phyloP scores from a whole-genome alignment of 2,797 vertebrate genomes.

The Notolabrus celidotus region DNA sequence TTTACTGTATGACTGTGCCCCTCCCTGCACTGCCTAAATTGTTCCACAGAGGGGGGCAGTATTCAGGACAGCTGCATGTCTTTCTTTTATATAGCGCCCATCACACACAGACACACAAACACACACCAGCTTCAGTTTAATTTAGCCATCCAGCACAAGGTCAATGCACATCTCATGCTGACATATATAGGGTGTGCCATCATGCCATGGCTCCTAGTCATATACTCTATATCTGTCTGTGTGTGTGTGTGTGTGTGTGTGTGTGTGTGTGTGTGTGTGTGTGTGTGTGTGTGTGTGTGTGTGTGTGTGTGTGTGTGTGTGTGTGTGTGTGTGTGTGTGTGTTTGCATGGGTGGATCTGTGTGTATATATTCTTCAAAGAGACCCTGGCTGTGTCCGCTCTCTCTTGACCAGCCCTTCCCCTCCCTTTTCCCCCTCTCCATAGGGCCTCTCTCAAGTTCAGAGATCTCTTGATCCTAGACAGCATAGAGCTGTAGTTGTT shows the following conservation, averaged over 20 bases:
- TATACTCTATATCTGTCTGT: neutral
- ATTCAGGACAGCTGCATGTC: slow-evolving; percentile 20
- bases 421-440: neutral
- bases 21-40: slow-evolving; percentile 17
- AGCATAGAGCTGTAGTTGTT: slow-evolving; percentile 8
- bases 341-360: neutral
- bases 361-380: slow-evolving; percentile 14
- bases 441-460: slow-evolving; percentile 15
- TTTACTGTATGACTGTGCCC: neutral
- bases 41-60: slow-evolving; percentile 42
- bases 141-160: slow-evolving; percentile 38
- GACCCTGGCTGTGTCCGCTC: slow-evolving; percentile 16
- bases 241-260: neutral
- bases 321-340: neutral
- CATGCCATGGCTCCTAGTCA: slow-evolving; percentile 24
- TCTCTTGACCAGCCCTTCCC: neutral
- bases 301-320: neutral
- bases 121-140: slow-evolving; percentile 7
- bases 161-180: slow-evolving; percentile 52
- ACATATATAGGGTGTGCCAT: slow-evolving; percentile 48
- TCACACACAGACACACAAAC: slow-evolving; percentile 1
- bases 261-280: too few species aligned
- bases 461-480: slow-evolving; percentile 19
- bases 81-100: slow-evolving; percentile 20
- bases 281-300: neutral